These are phyloP conservation scores for Ailurus styani DNA, from an alignment of 2,113 vertebrate genomes.

Conservation along the genomic window DNA sequence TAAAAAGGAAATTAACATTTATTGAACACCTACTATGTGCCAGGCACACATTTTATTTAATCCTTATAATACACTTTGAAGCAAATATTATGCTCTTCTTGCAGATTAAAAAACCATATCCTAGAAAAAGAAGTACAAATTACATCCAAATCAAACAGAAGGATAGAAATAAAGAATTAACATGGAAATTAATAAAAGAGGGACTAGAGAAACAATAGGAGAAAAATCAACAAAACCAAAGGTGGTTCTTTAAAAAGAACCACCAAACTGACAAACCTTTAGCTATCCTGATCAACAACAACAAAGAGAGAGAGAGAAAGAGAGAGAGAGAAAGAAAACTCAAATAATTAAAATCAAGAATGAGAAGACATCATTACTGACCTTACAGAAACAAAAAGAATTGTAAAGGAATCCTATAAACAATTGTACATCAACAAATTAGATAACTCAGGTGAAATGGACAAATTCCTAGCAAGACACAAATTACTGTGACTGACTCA, in stretches of 20 bases:
- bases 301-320: background rate
- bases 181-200: constrained; percentile 10
- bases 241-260: background rate
- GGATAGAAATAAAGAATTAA: background rate
- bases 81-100: background rate
- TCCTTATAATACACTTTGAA: background rate
- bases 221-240: constrained; percentile 40
- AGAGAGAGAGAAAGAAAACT: background rate
- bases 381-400: background rate
- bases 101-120: background rate
- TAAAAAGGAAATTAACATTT: background rate
- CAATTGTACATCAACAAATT: background rate
- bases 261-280: background rate
- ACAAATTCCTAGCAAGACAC: background rate
- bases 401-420: background rate
- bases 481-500: background rate
- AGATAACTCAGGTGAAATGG: background rate
- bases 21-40: background rate
- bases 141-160: background rate
- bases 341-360: background rate
- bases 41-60: background rate
- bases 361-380: background rate
- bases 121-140: background rate
- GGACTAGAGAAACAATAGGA: background rate
- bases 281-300: background rate